Evolutionary conservation across 2,888 invertebrate species (phyloP).

Genomic region (Spisula subtruncata): DNA sequence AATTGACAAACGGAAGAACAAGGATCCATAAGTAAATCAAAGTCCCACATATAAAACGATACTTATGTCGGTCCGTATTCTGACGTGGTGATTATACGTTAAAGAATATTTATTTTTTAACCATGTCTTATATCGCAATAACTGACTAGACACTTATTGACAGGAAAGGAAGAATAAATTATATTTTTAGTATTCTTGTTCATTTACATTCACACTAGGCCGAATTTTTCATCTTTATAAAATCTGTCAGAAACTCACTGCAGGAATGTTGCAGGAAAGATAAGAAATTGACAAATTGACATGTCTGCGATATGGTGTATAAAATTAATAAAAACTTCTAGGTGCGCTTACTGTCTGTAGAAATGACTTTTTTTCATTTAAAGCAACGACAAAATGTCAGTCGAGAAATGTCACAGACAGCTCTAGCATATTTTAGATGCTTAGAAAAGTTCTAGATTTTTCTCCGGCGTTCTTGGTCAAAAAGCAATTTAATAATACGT

Average conservation of each 20-base stretch:
- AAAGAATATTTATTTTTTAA: neutral
- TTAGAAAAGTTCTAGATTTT: neutral
- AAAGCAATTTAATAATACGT: neutral
- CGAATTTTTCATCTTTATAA: too few species aligned
- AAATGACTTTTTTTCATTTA: neutral
- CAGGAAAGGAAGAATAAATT: too few species aligned
- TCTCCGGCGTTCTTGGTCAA: neutral
- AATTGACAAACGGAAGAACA: neutral
- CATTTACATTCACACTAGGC: too few species aligned
- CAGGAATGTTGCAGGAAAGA: too few species aligned
- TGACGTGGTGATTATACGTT: neutral
- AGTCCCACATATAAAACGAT: neutral
- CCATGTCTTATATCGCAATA: neutral
- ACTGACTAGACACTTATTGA: neutral
- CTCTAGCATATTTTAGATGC: neutral
- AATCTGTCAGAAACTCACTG: too few species aligned
- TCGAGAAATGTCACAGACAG: neutral
- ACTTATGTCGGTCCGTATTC: neutral
- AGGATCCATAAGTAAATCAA: neutral
- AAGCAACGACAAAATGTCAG: neutral
- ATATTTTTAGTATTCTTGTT: too few species aligned
- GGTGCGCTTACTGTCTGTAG: neutral
- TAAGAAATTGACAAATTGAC: neutral
- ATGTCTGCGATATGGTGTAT: neutral
- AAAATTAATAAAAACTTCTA: neutral